Evolutionary conservation across 2,797 vertebrate species (phyloP).

Genomic region (Hemitrygon akajei): DNA sequence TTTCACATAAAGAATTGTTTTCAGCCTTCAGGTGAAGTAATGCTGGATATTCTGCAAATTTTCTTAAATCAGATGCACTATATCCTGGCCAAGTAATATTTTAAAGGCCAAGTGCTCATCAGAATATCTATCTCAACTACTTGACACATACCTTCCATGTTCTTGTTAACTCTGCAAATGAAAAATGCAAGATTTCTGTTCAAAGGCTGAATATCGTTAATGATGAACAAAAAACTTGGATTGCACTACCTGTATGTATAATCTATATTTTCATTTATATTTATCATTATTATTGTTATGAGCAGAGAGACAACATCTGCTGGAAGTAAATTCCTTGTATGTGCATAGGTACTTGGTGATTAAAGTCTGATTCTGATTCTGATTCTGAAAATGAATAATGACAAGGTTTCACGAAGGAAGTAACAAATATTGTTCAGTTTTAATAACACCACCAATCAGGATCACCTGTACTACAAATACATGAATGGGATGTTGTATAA

Average conservation of each 20-base stretch:
- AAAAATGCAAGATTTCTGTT: neutral
- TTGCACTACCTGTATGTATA: too few relatives aligned
- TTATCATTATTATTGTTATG: too few relatives aligned
- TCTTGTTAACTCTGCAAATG: neutral
- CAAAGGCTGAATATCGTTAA: neutral
- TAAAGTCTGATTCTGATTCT: too few relatives aligned
- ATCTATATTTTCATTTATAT: too few relatives aligned
- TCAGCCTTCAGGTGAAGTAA: neutral
- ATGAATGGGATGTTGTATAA: neutral
- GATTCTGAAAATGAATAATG: neutral
- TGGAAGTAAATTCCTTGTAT: too few relatives aligned
- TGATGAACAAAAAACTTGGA: neutral
- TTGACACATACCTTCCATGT: neutral
- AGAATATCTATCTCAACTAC: neutral
- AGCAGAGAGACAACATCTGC: too few relatives aligned
- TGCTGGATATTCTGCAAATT: neutral
- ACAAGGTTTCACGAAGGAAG: neutral
- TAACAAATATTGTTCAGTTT: neutral
- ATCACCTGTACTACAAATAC: neutral
- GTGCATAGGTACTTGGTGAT: too few relatives aligned
- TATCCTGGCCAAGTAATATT: neutral
- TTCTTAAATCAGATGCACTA: neutral
- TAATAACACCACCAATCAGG: neutral
- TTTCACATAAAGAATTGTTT: neutral
- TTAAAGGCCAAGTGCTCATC: neutral